Evolutionary conservation across 2,797 vertebrate species (phyloP).

Genomic region (Nannoperca obscura): DNA sequence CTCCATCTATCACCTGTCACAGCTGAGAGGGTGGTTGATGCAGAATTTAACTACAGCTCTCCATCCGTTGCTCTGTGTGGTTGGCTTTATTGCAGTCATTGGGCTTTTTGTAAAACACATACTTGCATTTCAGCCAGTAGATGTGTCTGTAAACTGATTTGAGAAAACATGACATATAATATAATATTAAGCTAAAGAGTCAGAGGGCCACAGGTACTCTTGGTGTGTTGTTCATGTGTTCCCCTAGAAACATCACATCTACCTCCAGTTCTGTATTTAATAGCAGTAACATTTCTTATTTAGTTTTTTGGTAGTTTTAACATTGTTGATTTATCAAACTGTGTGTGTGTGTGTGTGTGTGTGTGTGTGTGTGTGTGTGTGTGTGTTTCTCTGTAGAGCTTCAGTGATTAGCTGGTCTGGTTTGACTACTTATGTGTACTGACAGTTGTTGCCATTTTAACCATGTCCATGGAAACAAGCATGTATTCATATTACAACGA

Average conservation of each 20-base stretch:
- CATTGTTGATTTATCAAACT: constrained; percentile 28
- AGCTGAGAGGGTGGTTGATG: constrained; percentile 69
- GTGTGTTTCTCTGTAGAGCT: constrained; percentile 20
- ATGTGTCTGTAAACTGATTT: neutral
- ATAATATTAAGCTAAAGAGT: neutral
- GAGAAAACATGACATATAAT: too few relatives aligned
- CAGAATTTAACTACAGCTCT: constrained; percentile 70
- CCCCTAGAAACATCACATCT: neutral
- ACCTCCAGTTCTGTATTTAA: neutral
- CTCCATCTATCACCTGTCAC: constrained; percentile 84
- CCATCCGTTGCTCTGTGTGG: constrained; percentile 39
- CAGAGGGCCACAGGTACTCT: neutral
- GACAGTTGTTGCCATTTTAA: constrained; percentile 57
- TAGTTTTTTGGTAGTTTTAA: constrained; percentile 8
- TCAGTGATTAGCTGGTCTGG: constrained; percentile 53
- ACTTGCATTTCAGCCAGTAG: neutral
- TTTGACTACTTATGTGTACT: constrained; percentile 55
- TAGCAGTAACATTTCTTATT: neutral
- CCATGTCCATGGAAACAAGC: constrained; percentile 65
- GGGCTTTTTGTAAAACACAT: constrained; percentile 13
- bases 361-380: constrained; percentile 15
- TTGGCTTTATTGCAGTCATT: constrained; percentile 44
- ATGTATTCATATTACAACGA: constrained; percentile 49
- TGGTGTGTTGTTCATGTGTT: neutral
- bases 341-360: too few relatives aligned